Percentiles rank a stretch among this genome's conserved stretches.
Conservation (phyloP, 2,888 invertebrate species). For the Ennomos quercinarius region DNA sequence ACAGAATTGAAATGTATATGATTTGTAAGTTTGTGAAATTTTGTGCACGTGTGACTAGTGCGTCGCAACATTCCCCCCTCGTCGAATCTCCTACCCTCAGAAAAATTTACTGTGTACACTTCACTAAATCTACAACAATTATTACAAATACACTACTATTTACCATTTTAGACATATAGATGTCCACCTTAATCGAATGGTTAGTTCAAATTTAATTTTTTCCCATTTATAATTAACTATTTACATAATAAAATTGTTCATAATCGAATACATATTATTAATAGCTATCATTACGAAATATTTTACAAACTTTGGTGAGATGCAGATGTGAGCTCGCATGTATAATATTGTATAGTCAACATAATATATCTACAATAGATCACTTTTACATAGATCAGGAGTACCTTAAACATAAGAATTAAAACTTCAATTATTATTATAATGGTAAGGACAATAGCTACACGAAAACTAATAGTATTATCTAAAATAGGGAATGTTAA, state of each 20-base stretch:
- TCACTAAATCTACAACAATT: conserved; percentile 82
- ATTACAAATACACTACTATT: conserved; percentile 82
- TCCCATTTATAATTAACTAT: conserved; percentile 78
- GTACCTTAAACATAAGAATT: conserved; percentile 34
- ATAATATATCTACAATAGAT: conserved; percentile 51
- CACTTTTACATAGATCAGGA: conserved; percentile 38
- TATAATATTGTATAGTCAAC: conserved; percentile 30
- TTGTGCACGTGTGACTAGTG: conserved; percentile 70
- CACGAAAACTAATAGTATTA: conserved; percentile 38
- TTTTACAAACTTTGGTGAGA: conserved; percentile 86
- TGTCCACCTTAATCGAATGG: conserved; percentile 72
- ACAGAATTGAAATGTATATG: conserved; percentile 31
- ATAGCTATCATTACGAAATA: conserved; percentile 80
- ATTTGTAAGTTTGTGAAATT: conserved; percentile 29
- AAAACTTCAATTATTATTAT: conserved; percentile 35
- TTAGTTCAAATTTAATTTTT: conserved; percentile 69
- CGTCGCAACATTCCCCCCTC: conserved; percentile 67
- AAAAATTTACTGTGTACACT: conserved; percentile 64
- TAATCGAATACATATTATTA: conserved; percentile 74
- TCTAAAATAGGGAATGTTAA: conserved; percentile 44
- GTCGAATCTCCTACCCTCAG: conserved; percentile 53
- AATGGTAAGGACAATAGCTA: conserved; percentile 42
- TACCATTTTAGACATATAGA: conserved; percentile 81
- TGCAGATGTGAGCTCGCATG: conserved; percentile 78
- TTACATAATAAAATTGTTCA: conserved; percentile 82